These are phyloP conservation scores for Mormyrus hasselquistii DNA, from an alignment of 2,797 vertebrate species.

Conservation along the genomic window DNA sequence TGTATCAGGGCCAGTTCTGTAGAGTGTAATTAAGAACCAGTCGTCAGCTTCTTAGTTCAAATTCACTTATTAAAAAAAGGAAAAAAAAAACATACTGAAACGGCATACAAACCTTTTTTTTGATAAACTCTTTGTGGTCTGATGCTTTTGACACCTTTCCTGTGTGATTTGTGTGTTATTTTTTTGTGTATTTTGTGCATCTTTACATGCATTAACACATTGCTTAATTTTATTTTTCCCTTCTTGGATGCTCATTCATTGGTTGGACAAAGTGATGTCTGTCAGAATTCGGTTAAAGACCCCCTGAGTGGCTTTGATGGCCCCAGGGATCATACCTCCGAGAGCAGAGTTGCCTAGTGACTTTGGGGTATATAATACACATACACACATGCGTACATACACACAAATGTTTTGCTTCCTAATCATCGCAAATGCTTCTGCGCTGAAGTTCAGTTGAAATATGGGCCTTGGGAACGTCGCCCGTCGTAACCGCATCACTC, in stretches of 20 bases:
- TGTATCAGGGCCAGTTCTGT: background rate
- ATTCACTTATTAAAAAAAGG: background rate
- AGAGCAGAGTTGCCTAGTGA: background rate
- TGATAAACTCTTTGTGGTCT: constrained; percentile 7
- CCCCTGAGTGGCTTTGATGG: background rate
- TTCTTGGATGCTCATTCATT: background rate
- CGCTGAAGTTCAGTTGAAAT: background rate
- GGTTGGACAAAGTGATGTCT: background rate
- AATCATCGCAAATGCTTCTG: constrained; percentile 1
- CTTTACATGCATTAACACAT: constrained; percentile 21
- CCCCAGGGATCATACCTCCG: background rate
- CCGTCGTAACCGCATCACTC: background rate
- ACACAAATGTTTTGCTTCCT: background rate
- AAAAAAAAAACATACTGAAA: background rate
- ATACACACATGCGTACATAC: background rate
- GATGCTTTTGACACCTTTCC: constrained; percentile 25
- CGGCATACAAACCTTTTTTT: background rate
- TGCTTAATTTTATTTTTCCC: constrained; percentile 8
- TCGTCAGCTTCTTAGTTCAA: background rate
- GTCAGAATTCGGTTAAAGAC: background rate
- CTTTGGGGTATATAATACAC: background rate
- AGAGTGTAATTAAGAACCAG: constrained; percentile 3
- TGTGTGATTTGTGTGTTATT: constrained; percentile 31
- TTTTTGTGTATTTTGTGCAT: constrained; percentile 26
- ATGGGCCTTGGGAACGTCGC: background rate